These are phyloP conservation scores for Psammodynastes pulverulentus DNA, from an alignment of 2,113 vertebrate species.

Conservation along the genomic window DNA sequence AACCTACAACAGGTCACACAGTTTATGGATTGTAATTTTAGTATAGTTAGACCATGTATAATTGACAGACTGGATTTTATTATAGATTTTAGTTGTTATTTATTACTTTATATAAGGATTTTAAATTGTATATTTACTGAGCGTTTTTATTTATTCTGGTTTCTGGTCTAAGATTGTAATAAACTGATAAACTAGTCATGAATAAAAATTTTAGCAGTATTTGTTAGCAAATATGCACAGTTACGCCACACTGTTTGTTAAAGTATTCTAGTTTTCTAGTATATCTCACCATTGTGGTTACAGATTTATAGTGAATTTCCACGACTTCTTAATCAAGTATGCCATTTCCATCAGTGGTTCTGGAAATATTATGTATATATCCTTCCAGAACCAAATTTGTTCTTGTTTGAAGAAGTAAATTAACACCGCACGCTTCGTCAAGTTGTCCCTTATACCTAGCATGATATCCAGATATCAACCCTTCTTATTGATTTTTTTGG, in stretches of 20 bases:
- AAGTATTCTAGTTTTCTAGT: not conserved
- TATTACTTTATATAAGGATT: no score
- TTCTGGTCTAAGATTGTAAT: no score
- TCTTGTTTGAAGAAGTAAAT: not conserved
- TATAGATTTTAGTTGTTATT: no score
- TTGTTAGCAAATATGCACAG: not conserved
- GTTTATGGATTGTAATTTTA: no score
- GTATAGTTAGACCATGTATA: no score
- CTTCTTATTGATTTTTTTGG: not conserved
- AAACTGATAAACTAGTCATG: no score
- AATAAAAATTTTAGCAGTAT: not conserved
- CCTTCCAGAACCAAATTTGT: not conserved
- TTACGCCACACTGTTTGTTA: not conserved
- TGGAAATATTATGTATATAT: not conserved
- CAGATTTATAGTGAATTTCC: conserved; percentile 1
- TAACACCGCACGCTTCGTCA: not conserved
- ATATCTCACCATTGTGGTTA: not conserved
- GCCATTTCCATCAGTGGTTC: not conserved
- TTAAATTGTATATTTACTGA: no score
- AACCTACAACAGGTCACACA: no score
- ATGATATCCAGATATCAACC: not conserved
- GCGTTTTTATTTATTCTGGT: no score
- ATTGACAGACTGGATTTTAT: no score
- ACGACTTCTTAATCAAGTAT: not conserved
- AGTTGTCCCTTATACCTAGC: not conserved